These are phyloP conservation scores for Limonius californicus DNA, from an alignment of 1,140 invertebrate species.

Conservation along the genomic window DNA sequence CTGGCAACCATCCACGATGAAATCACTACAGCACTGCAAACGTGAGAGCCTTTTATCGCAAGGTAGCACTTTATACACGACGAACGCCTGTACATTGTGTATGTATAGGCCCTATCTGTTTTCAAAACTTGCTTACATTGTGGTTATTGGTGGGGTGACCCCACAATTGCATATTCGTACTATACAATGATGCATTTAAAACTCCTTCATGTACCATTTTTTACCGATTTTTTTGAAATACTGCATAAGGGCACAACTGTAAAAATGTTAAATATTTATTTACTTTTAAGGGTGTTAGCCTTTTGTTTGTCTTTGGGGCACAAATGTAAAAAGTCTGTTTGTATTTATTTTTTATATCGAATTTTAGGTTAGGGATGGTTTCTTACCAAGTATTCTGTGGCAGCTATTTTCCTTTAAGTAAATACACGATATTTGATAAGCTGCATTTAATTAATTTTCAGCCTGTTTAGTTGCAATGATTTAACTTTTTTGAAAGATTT, in stretches of 20 bases:
- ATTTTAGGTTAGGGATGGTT: no score
- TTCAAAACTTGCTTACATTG: background rate
- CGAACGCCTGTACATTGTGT: conserved; percentile 27
- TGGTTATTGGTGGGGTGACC: background rate
- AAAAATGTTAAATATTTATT: background rate
- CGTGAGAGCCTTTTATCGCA: conserved; percentile 53
- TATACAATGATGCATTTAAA: conserved; percentile 12
- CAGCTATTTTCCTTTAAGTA: no score
- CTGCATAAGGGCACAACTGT: background rate
- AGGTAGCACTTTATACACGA: conserved; percentile 24
- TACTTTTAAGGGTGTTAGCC: no score
- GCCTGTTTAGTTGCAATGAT: no score
- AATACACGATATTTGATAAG: no score
- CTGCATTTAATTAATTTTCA: no score
- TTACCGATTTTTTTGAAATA: background rate
- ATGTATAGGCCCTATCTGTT: conserved; percentile 22
- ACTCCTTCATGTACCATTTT: background rate
- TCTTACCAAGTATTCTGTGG: no score
- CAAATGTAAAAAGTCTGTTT: no score
- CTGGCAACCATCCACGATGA: conserved; percentile 80
- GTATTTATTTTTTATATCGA: no score
- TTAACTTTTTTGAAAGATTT: no score
- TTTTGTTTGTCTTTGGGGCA: no score
- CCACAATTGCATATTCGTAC: background rate
- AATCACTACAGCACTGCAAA: conserved; percentile 72